phyloP scores from a whole-genome alignment of 2,888 invertebrate genomes.

The Drosophila nr. fundita region DNA sequence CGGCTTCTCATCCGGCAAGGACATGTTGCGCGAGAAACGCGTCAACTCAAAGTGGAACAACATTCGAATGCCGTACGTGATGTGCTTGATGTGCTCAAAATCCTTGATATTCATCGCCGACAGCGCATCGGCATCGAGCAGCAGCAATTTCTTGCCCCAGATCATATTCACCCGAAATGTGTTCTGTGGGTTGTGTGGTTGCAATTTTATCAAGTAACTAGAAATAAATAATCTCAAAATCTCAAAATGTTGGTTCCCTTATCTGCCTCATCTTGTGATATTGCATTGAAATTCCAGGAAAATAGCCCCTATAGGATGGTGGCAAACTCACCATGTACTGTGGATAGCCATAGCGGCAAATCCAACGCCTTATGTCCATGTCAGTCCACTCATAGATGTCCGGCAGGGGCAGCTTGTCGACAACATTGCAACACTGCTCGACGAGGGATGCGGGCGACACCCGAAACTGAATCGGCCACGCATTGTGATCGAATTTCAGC shows the following conservation, averaged over 20 bases:
- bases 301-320: background rate
- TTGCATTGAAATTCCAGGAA: background rate
- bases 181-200: constrained; percentile 68
- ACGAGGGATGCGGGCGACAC: constrained; percentile 85
- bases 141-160: constrained; percentile 84
- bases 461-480: constrained; percentile 69
- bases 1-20: constrained; percentile 81
- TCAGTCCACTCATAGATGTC: constrained; percentile 85
- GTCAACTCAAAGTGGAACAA: constrained; percentile 85
- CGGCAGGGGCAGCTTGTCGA: constrained; percentile 85
- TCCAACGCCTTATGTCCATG: constrained; percentile 86
- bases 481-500: constrained; percentile 58
- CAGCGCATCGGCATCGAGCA: constrained; percentile 85
- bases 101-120: constrained; percentile 86
- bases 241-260: background rate
- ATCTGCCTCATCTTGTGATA: background rate
- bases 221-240: background rate
- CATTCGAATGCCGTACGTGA: constrained; percentile 83
- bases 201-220: background rate
- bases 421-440: constrained; percentile 76
- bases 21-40: constrained; percentile 54
- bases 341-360: constrained; percentile 85
- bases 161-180: constrained; percentile 85
- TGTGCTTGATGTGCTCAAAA: constrained; percentile 85
- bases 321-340: constrained; percentile 85